phyloP scores from a whole-genome alignment of 1,140 invertebrate genomes.

The Diorhabda sublineata region DNA sequence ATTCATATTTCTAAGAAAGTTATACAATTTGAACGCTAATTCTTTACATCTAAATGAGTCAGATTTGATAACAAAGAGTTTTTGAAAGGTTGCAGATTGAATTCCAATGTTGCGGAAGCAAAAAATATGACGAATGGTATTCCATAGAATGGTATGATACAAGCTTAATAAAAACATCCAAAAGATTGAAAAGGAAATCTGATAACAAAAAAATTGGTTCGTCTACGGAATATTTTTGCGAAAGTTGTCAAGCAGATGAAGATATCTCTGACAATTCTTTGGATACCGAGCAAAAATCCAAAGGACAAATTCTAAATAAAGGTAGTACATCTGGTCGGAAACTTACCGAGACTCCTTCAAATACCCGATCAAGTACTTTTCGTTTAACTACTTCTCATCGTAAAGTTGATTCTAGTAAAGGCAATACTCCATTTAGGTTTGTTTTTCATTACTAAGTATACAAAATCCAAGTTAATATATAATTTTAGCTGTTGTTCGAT shows the following conservation, averaged over 20 bases:
- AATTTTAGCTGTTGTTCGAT: conserved; percentile 45
- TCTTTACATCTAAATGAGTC: no score
- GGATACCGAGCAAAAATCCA: background rate
- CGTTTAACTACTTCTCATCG: no score
- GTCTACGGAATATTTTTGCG: conserved; percentile 6
- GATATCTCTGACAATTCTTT: no score
- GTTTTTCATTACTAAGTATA: conserved; percentile 6
- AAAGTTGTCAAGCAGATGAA: background rate
- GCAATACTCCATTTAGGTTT: conserved; percentile 7
- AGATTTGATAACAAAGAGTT: no score
- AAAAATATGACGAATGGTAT: conserved; percentile 46
- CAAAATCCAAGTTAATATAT: conserved; percentile 24
- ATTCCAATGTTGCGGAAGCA: conserved; percentile 45
- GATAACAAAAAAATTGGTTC: background rate
- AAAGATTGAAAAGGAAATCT: conserved; percentile 16
- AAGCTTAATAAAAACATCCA: conserved; percentile 28
- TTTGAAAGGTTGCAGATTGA: conserved; percentile 39
- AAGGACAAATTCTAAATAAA: background rate
- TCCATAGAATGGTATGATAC: conserved; percentile 40
- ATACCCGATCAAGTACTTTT: no score
- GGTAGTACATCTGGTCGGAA: background rate
- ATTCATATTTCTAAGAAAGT: no score
- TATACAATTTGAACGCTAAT: no score
- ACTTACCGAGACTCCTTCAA: no score
- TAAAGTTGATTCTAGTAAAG: background rate